These are phyloP conservation scores for Euphydryas editha DNA, from an alignment of 2,888 invertebrate species.

Conservation along the genomic window DNA sequence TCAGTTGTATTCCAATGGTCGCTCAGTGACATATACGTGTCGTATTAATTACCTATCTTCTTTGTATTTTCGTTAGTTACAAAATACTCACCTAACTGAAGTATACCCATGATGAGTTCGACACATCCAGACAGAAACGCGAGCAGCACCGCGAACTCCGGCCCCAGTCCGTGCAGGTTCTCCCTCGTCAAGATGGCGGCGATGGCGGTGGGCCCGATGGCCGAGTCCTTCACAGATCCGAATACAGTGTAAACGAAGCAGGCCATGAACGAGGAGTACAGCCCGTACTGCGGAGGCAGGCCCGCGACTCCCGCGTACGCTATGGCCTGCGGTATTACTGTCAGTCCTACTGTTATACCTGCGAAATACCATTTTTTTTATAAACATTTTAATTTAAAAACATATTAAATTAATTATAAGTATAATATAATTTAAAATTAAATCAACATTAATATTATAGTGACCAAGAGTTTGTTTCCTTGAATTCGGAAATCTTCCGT, in stretches of 20 bases:
- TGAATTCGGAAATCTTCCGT: no score
- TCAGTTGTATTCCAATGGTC: no score
- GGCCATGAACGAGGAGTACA: conserved; percentile 97
- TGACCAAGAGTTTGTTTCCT: no score
- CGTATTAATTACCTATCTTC: background rate
- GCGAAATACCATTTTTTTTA: conserved; percentile 33
- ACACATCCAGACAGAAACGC: conserved; percentile 91
- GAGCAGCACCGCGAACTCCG: conserved; percentile 89
- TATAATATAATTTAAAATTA: no score
- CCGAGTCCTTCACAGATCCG: conserved; percentile 88
- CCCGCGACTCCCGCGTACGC: conserved; percentile 93
- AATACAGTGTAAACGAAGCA: conserved; percentile 95
- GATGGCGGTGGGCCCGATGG: conserved; percentile 94
- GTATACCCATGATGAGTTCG: conserved; percentile 92
- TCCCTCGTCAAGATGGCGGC: conserved; percentile 91
- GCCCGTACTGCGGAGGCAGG: conserved; percentile 89
- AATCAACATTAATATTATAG: no score
- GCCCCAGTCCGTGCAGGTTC: conserved; percentile 87
- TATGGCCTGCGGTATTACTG: conserved; percentile 93
- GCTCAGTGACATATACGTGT: no score
- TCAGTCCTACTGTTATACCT: conserved; percentile 88
- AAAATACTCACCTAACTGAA: conserved; percentile 84
- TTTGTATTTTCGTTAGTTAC: no score
- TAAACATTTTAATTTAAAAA: background rate
- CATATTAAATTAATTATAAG: no score